These are phyloP conservation scores for Paraescarpia echinospica DNA, from an alignment of 1,140 invertebrate genomes.

Conservation along the genomic window DNA sequence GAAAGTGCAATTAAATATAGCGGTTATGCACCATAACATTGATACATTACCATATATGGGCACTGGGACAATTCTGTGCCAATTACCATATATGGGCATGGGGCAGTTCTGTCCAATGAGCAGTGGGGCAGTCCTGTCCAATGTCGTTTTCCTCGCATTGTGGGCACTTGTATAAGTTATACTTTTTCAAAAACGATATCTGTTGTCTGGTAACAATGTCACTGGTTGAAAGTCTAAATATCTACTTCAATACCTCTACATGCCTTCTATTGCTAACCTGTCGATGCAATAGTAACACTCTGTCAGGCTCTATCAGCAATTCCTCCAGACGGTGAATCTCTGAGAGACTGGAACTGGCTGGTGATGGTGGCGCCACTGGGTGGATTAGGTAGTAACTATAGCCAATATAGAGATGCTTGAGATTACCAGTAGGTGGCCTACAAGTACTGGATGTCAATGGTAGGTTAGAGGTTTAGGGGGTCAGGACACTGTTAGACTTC, in stretches of 20 bases:
- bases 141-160: too few relatives aligned
- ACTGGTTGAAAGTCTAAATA: neutral
- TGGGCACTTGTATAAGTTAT: neutral
- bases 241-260: neutral
- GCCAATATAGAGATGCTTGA: neutral
- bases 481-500: too few relatives aligned
- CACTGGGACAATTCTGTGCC: too few relatives aligned
- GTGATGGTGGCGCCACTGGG: neutral
- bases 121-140: too few relatives aligned
- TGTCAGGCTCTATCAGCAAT: neutral
- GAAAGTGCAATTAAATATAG: too few relatives aligned
- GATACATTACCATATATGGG: too few relatives aligned
- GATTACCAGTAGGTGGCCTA: too few relatives aligned
- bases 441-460: neutral
- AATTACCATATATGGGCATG: too few relatives aligned
- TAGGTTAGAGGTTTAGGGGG: neutral
- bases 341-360: neutral
- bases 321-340: neutral
- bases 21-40: too few relatives aligned
- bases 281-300: neutral
- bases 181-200: neutral
- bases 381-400: neutral
- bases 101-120: too few relatives aligned
- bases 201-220: neutral
- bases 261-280: neutral